Percentiles rank a stretch among this genome's conserved stretches.
Evolutionary conservation across 2,888 invertebrate genomes (phyloP).

Genomic region (Rugalucina vietnamica): DNA sequence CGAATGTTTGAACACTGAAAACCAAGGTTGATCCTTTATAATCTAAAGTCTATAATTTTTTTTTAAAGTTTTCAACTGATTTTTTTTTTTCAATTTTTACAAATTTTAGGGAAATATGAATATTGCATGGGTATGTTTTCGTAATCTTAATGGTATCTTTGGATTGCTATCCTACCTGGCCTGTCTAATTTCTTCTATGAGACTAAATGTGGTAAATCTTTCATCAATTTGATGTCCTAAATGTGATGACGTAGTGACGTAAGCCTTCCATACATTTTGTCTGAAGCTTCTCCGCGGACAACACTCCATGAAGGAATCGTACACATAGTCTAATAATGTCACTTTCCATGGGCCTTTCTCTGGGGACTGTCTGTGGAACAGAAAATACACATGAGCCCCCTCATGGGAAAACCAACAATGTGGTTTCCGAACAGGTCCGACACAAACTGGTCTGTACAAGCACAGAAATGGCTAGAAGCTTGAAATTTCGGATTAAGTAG

Average conservation of each 20-base stretch:
- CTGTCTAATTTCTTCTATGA: constrained; percentile 39
- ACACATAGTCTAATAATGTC: constrained; percentile 83
- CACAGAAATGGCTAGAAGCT: too few species aligned
- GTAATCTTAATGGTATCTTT: not conserved
- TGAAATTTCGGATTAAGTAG: too few species aligned
- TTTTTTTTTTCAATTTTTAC: too few species aligned
- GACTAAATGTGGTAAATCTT: constrained; percentile 33
- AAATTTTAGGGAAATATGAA: too few species aligned
- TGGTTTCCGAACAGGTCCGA: too few species aligned
- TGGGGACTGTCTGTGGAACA: not conserved
- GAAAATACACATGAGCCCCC: not conserved
- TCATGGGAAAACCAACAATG: not conserved
- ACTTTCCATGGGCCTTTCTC: constrained; percentile 45
- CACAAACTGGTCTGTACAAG: too few species aligned
- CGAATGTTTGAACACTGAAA: too few species aligned
- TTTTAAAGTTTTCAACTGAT: too few species aligned
- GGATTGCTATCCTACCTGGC: constrained; percentile 28
- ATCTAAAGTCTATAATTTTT: too few species aligned
- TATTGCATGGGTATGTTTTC: too few species aligned
- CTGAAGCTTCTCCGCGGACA: constrained; percentile 92
- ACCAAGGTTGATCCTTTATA: too few species aligned
- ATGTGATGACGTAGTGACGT: constrained; percentile 88
- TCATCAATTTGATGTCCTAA: constrained; percentile 66
- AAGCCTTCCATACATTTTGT: constrained; percentile 94
- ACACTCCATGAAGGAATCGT: constrained; percentile 91